Base-by-base conservation (phyloP, 37 sponge, comb jelly and placozoan species). In the Mnemiopsis leidyi region DNA sequence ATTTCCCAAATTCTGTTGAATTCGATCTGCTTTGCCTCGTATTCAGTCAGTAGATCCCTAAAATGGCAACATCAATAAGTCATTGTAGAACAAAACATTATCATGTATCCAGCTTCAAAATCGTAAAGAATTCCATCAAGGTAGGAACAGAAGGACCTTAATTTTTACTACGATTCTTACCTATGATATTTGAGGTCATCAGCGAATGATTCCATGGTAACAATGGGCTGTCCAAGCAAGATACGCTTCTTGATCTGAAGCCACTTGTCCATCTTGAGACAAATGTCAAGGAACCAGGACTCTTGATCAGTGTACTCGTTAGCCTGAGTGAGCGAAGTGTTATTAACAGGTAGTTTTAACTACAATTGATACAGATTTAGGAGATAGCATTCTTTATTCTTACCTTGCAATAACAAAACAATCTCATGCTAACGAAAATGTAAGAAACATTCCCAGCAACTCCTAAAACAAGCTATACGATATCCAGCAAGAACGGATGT, bases 241-340 rank as follows among this genome's bases (percentile, higher is more conserved):
- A 85, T 36, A 40, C 61, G 40, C 48, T 85, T 85, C 90, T 85
- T 85, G 90, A 85, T 85, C 48, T 85, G 90, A 0, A 85, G 90
- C 90, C 90, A 85, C 90, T 85, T 85, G 90, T 85, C 90, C 90
- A 85, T 85, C 90, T 85, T 85, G 26, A 85, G 48, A 40, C 90
- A 85, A 25, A 85, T 85, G 61, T 85, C 90, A 0, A 85, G 48
- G 90, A 85, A 85, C 90, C 90, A 85, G 0, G 61, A 40, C 90
- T 85, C 90, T 37, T 85, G 90, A 26, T 85, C 90, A 18, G 36
- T 85, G 90, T 85, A 85, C 61, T 85, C 90, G 35, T 33, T 85
- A 23, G 90, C 90, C 90, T 85, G 90, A 23, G 39, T 32, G 9
- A 5, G 5, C 25, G n/a, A n/a, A n/a, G n/a, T n/a, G n/a, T n/a